Evolutionary conservation across 2,888 invertebrate species (phyloP), one percentile per base, ranked within the genome.

Genomic region (Noctua pronuba): DNA sequence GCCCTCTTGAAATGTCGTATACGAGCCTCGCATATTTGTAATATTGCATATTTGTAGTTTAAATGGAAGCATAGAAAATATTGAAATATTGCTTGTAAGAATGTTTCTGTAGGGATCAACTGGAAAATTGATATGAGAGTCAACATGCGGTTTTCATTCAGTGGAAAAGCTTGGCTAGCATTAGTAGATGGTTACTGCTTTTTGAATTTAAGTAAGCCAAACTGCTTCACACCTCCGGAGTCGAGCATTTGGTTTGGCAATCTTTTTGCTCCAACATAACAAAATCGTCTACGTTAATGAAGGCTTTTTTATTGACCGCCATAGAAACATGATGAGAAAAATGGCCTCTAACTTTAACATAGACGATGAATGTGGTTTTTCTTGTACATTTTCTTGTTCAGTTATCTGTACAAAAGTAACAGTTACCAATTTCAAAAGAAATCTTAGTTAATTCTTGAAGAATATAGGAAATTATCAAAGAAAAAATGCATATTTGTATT

Each of bases 21-120:
- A 79, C 11, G 46, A 69, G 24, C 28, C 16, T 71, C 62, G 69
- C 76, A 82, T 87, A 73, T 85, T 80, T 78, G 60, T 80, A 74
- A 80, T 79, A 85, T 80, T 69, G 68, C 69, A 72, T 76, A 74
- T 71, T 70, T 80, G 73, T 66, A 38, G 55, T 67, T 75, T 69
- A 74, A 71, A 75, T 73, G 60, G 52, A 44, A 64, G 41, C 52
- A 71, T 58, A 55, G 65, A 55, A 73, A 55, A 65, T 82, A 78
- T 72, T 72, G 49, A 41, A 66, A 64, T 68, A 73, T 74, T 65
- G 60, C 21, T 65, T 46, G 38, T 52, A 46, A 28, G 64, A 58
- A 81, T 66, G 44, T 38, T 55, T 64, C 49, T 69, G 16, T 67
- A 24, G 24, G 62, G 35, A 69, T 80, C 21, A 38, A 69, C 21